Conservation (phyloP, 2,797 vertebrate species). For the Takifugu rubripes region DNA sequence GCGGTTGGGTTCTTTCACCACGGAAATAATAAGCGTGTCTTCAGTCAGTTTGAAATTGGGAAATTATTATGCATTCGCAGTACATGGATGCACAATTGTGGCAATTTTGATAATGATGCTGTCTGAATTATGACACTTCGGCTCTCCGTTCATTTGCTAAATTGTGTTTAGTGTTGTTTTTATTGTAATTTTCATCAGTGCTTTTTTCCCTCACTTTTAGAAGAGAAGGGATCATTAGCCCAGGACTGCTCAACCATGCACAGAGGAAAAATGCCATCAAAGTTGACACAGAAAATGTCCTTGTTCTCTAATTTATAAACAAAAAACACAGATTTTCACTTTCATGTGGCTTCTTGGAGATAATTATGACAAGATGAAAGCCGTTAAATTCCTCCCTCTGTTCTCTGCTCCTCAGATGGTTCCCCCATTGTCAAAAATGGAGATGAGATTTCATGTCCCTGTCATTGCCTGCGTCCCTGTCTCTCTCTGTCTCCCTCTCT, state of each 20-base stretch:
- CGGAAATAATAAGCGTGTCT: conserved; percentile 13
- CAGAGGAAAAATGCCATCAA: conserved; percentile 72
- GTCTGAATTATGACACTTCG: conserved; percentile 62
- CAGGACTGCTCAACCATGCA: conserved; percentile 69
- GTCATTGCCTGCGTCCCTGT: conserved; percentile 70
- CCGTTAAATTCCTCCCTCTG: conserved; percentile 78
- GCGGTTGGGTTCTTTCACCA: background rate
- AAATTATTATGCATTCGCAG: conserved; percentile 23
- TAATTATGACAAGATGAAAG: conserved; percentile 83
- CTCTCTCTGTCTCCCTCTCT: conserved; percentile 43
- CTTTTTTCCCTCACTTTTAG: conserved; percentile 56
- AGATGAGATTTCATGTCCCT: conserved; percentile 80
- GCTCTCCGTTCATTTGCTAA: conserved; percentile 63
- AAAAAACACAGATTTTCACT: conserved; percentile 75
- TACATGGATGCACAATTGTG: conserved; percentile 35
- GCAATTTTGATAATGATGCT: conserved; percentile 58
- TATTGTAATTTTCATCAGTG: conserved; percentile 69
- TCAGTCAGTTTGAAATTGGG: conserved; percentile 6
- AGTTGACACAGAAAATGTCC: conserved; percentile 76
- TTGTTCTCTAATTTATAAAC: conserved; percentile 82
- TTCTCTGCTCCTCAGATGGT: conserved; percentile 77
- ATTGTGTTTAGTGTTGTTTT: conserved; percentile 74
- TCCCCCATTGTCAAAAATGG: conserved; percentile 82
- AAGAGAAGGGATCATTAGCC: conserved; percentile 71
- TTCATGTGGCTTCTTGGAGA: conserved; percentile 80